These are phyloP conservation scores for Mormoops blainvillei DNA, from an alignment of 2,113 vertebrate species.

Conservation along the genomic window DNA sequence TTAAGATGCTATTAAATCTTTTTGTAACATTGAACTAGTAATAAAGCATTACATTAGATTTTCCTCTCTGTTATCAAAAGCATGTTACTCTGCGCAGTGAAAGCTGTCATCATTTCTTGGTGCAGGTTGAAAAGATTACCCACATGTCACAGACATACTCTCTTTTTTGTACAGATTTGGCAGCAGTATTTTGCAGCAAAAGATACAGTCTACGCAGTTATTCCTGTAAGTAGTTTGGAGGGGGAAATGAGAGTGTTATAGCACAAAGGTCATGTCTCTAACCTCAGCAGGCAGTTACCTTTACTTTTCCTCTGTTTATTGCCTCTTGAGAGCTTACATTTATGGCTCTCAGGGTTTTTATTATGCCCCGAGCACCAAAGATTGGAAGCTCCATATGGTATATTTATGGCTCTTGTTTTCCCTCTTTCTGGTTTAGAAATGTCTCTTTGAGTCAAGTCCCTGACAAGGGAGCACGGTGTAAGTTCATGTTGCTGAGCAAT, in stretches of 20 bases:
- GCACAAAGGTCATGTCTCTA: conserved; percentile 7
- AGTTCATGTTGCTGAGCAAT: conserved; percentile 57
- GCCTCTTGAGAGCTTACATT: conserved; percentile 65
- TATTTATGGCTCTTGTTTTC: conserved; percentile 67
- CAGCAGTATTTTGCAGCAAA: conserved; percentile 90
- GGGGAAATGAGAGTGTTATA: conserved; percentile 33
- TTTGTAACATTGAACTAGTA: conserved; percentile 43
- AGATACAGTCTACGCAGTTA: conserved; percentile 93
- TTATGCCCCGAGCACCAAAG: conserved; percentile 60
- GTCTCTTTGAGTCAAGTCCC: conserved; percentile 54
- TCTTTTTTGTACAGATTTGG: conserved; percentile 89
- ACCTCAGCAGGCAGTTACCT: conserved; percentile 46
- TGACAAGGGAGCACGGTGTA: conserved; percentile 48
- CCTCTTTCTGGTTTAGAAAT: conserved; percentile 61
- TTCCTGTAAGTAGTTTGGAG: conserved; percentile 89
- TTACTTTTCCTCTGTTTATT: conserved; percentile 62
- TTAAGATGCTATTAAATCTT: conserved; percentile 40
- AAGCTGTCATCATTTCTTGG: conserved; percentile 23
- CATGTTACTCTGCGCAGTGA: conserved; percentile 15
- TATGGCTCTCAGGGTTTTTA: conserved; percentile 56
- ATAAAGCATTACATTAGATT: not conserved
- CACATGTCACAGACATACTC: not conserved
- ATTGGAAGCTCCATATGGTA: conserved; percentile 56
- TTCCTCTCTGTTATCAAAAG: conserved; percentile 17
- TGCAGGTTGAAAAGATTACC: conserved; percentile 37